Base-by-base conservation (phyloP, 2,888 invertebrate genomes). In the Spialia ferax region DNA sequence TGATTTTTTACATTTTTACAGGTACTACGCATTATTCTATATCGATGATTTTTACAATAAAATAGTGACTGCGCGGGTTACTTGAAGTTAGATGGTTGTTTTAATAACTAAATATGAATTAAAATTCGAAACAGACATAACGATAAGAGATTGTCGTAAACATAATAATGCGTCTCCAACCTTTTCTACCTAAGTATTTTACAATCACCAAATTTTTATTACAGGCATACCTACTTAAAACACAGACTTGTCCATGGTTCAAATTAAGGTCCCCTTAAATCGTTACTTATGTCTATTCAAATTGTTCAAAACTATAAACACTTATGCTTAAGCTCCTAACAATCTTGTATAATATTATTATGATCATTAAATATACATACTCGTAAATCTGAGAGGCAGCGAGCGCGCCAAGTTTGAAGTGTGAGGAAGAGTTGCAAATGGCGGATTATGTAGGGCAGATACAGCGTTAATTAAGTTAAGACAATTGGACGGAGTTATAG, bases 401-500 rank as follows among this genome's bases (percentile, higher is more conserved):
- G 54, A 66, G 52, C 60, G 50, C 35, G 65, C 65, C 65, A 66
- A 66, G 59, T 66, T 60, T 66, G 50, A 60, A 66, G 65, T 66
- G 52, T 54, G 60, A 54, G 60, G 60, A 66, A 66, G 65, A 66
- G 59, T 66, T 60, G 65, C 65, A 66, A 66, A 66, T 66, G 59
- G 60, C 52, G 29, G 65, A 66, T 66, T 66, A 66, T 66, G 29
- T 66, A 66, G 65, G 65, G 54, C 65, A 60, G 59, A 62, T 50
- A 29, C 65, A 66, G 65, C 20, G 38, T 60, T 66, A 66, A 66
- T 60, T 66, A 52, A 66, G 59, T 66, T 66, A 66, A 66, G 65
- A 66, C 65, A 66, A 66, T 66, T 66, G 65, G 65, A 59, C 65
- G 26, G 50, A 65, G 65, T 60, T 66, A 60, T 66, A 60, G 59